phyloP scores from a whole-genome alignment of 2,113 vertebrate genomes.

The Setophaga coronata region DNA sequence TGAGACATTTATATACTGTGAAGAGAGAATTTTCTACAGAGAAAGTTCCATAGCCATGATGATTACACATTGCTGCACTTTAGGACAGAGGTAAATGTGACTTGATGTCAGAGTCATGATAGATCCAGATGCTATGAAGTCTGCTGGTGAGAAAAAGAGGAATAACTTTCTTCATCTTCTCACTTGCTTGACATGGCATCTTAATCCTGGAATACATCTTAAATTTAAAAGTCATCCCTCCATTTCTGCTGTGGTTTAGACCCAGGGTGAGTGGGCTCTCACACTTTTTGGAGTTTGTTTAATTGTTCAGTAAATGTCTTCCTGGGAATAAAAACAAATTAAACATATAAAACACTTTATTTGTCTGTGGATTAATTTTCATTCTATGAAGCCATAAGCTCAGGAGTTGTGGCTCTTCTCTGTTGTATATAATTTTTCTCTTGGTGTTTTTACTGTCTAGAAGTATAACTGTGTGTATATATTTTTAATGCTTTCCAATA shows the following conservation, averaged over 20 bases:
- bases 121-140: neutral
- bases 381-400: neutral
- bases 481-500: neutral
- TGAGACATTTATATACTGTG: neutral
- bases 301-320: neutral
- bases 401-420: neutral
- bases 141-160: neutral
- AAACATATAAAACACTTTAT: neutral
- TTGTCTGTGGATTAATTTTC: neutral
- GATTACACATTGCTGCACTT: neutral
- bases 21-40: neutral
- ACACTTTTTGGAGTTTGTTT: neutral
- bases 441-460: neutral
- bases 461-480: neutral
- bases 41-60: neutral
- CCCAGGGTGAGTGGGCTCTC: neutral
- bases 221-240: neutral
- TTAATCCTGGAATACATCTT: neutral
- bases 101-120: neutral
- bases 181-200: neutral
- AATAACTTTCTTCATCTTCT: neutral
- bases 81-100: neutral
- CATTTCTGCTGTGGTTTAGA: neutral
- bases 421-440: neutral
- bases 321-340: neutral